A percentile compares a stretch with the other conserved stretches of the same genome.
These are phyloP conservation scores for Carlito syrichta DNA, from an alignment of 2,113 vertebrate genomes.

Conservation along the genomic window DNA sequence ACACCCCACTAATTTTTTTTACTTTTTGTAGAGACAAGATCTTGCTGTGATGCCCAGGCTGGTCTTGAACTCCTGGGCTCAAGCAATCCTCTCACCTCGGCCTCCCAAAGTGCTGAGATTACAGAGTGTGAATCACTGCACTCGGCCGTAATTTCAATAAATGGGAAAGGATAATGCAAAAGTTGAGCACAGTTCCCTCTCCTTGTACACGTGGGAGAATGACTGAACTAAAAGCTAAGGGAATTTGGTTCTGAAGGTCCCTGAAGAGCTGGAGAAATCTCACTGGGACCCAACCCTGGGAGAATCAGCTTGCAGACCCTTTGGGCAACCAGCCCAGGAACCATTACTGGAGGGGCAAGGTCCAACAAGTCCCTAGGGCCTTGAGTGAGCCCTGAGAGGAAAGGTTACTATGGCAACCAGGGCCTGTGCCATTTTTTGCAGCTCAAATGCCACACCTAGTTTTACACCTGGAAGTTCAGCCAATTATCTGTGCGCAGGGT, in stretches of 20 bases:
- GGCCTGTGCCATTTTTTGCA: neutral
- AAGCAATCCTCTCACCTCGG: too few relatives aligned
- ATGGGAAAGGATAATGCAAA: neutral
- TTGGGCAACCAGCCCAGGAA: neutral
- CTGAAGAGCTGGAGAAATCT: constrained; percentile 45
- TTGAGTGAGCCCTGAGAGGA: neutral
- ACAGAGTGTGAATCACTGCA: too few relatives aligned
- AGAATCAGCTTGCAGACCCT: constrained; percentile 33
- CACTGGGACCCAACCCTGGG: neutral
- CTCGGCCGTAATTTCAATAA: constrained; percentile 32
- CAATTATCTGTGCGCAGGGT: neutral
- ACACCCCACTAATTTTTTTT: too few relatives aligned
- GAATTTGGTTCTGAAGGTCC: constrained; percentile 47
- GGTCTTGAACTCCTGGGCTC: too few relatives aligned
- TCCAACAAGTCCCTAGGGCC: constrained; percentile 41
- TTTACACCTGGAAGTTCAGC: constrained; percentile 28
- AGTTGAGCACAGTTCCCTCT: neutral
- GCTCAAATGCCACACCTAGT: neutral
- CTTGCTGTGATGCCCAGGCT: too few relatives aligned
- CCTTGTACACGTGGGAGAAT: neutral
- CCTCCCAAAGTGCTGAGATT: too few relatives aligned
- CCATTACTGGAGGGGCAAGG: constrained; percentile 31
- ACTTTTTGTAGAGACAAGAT: too few relatives aligned
- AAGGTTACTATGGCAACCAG: constrained; percentile 1
- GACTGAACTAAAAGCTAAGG: constrained; percentile 28